A percentile compares a stretch with the other conserved stretches of the same genome.
Evolutionary conservation across 2,797 vertebrate genomes (phyloP).

Genomic region (Epinephelus coioides): DNA sequence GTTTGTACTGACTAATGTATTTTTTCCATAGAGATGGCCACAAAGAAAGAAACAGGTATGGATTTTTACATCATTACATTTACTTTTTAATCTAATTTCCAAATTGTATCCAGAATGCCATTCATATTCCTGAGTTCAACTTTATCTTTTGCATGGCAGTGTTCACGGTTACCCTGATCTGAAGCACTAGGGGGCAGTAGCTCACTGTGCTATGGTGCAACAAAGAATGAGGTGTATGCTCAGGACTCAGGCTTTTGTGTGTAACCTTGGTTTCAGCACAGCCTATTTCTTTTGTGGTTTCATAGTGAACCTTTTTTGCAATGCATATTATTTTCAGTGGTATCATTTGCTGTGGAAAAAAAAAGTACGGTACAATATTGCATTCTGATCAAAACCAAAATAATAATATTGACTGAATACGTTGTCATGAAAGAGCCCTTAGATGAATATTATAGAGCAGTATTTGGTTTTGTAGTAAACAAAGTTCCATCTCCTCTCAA

Average conservation of each 20-base stretch:
- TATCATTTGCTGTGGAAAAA: conserved; percentile 38
- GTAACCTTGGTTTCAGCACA: conserved; percentile 69
- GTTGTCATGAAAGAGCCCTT: conserved; percentile 49
- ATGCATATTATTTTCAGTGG: conserved; percentile 62
- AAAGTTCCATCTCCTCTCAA: conserved; percentile 78
- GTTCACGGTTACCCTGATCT: conserved; percentile 21
- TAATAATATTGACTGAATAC: conserved; percentile 67
- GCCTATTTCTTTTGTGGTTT: conserved; percentile 67
- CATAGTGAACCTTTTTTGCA: conserved; percentile 57
- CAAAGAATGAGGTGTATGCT: conserved; percentile 69
- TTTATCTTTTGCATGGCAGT: neutral
- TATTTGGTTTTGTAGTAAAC: conserved; percentile 78
- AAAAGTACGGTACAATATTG: conserved; percentile 51
- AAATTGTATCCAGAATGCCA: neutral
- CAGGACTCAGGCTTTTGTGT: conserved; percentile 67
- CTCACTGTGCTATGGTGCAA: conserved; percentile 83
- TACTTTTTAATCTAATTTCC: neutral
- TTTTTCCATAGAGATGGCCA: conserved; percentile 86
- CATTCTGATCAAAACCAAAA: conserved; percentile 71
- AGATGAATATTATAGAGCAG: conserved; percentile 53
- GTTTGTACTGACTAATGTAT: conserved; percentile 42
- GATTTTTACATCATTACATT: conserved; percentile 8
- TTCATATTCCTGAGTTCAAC: neutral
- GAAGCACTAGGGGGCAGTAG: conserved; percentile 94
- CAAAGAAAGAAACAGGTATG: conserved; percentile 86